These are phyloP conservation scores for Thereva nobilitata DNA, from an alignment of 2,888 invertebrate species.

Conservation along the genomic window DNA sequence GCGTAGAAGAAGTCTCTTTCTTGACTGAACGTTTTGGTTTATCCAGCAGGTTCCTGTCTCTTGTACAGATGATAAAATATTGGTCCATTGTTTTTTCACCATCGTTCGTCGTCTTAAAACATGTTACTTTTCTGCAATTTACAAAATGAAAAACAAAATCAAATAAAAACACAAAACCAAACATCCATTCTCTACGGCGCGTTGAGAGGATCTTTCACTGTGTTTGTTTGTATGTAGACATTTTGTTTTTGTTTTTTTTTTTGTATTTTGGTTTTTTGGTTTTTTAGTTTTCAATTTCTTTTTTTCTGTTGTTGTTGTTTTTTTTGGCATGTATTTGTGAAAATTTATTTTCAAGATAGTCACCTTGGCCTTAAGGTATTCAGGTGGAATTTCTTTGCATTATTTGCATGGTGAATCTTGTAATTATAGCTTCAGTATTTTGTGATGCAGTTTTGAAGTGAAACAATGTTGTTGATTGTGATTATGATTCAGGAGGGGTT, in stretches of 20 bases:
- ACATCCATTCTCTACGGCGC: background rate
- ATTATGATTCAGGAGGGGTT: too few relatives aligned
- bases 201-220: background rate
- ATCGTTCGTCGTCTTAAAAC: constrained; percentile 35
- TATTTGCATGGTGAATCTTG: too few relatives aligned
- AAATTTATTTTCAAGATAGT: constrained; percentile 1
- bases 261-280: background rate
- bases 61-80: constrained; percentile 47
- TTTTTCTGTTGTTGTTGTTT: background rate
- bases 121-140: constrained; percentile 33
- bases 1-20: background rate
- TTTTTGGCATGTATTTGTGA: constrained; percentile 20
- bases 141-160: constrained; percentile 18
- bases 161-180: too few relatives aligned
- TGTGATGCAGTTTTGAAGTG: too few relatives aligned
- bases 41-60: constrained; percentile 35
- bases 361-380: constrained; percentile 22
- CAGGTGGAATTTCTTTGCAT: too few relatives aligned
- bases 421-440: too few relatives aligned
- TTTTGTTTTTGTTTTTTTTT: constrained; percentile 1
- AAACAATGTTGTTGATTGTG: too few relatives aligned
- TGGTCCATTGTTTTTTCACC: constrained; percentile 46
- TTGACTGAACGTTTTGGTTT: constrained; percentile 33
- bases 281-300: constrained; percentile 1
- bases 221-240: background rate